Evolutionary conservation across 2,113 vertebrate species (phyloP).

Genomic region (Pterophyllum scalare): DNA sequence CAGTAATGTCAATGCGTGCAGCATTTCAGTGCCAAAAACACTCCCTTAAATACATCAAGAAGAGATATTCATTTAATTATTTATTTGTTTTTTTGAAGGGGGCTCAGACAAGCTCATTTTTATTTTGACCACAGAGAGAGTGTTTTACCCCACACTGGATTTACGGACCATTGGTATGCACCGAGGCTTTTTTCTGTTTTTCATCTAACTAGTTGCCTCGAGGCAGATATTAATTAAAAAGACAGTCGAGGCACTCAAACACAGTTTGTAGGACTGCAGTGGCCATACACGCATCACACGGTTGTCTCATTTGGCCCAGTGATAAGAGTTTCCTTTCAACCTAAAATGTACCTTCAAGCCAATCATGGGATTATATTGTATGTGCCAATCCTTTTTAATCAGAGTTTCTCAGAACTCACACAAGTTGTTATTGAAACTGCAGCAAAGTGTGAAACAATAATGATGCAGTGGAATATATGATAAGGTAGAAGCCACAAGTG

Average conservation of each 20-base stretch:
- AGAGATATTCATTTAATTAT: conserved; percentile 50
- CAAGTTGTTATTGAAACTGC: not conserved
- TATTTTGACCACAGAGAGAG: conserved; percentile 53
- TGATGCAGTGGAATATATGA: not conserved
- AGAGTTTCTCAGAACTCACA: conserved; percentile 11
- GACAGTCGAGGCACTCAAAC: conserved; percentile 48
- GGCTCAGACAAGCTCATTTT: conserved; percentile 54
- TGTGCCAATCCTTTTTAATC: not conserved
- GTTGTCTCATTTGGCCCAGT: conserved; percentile 31
- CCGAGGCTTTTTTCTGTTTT: conserved; percentile 51
- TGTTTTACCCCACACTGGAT: conserved; percentile 37
- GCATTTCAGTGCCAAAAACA: not conserved
- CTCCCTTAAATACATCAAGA: conserved; percentile 30
- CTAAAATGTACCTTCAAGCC: conserved; percentile 19
- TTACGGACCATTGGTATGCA: conserved; percentile 63
- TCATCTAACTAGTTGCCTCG: conserved; percentile 59
- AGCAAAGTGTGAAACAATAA: conserved; percentile 13
- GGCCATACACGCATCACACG: not conserved
- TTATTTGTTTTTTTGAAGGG: conserved; percentile 41
- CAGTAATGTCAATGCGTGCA: not conserved
- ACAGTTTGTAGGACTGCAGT: conserved; percentile 18
- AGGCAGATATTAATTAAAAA: conserved; percentile 75
- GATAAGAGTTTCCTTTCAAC: conserved; percentile 28
- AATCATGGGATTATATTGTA: conserved; percentile 7
- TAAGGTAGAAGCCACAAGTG: not conserved